phyloP scores from a whole-genome alignment of 2,888 invertebrate species.

The Acanthosepion esculentum region DNA sequence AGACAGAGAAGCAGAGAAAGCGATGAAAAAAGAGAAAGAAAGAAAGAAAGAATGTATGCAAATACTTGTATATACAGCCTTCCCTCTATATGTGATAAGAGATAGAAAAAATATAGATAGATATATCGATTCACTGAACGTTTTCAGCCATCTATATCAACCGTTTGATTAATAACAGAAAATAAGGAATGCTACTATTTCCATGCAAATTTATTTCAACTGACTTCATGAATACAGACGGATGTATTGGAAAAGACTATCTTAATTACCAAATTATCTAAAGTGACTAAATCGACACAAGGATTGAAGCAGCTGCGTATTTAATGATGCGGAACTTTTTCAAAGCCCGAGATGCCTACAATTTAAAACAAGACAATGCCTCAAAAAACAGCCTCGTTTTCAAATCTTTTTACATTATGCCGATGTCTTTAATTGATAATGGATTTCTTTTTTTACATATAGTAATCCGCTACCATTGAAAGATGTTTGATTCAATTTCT shows the following conservation, averaged over 20 bases:
- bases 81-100: neutral
- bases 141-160: neutral
- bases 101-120: neutral
- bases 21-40: neutral
- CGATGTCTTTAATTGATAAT: neutral
- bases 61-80: neutral
- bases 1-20: neutral
- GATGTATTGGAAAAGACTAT: neutral
- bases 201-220: neutral
- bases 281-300: neutral
- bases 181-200: neutral
- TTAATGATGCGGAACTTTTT: neutral
- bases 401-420: neutral
- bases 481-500: constrained; percentile 2
- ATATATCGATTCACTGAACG: neutral
- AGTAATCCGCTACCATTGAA: neutral
- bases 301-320: neutral
- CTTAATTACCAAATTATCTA: neutral
- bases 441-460: neutral
- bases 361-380: neutral
- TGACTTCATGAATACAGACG: neutral
- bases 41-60: neutral
- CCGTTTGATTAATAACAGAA: neutral
- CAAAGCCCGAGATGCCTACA: neutral
- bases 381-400: neutral